Evolutionary conservation across 2,797 vertebrate species (phyloP).

Genomic region (Muraenolepis orangiensis): DNA sequence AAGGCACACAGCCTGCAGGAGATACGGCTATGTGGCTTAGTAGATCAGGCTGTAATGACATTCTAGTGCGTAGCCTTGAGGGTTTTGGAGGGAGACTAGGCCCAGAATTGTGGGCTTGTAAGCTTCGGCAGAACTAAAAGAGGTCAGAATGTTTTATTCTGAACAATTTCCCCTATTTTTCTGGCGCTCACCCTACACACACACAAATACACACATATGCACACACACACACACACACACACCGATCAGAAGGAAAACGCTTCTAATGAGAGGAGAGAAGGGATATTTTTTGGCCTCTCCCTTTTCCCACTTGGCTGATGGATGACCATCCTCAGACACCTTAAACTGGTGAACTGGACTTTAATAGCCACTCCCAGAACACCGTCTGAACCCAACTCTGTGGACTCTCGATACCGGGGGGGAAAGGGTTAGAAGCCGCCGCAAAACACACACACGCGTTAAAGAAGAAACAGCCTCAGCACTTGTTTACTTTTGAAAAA

Average conservation of each 20-base stretch:
- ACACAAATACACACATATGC: no score
- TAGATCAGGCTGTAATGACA: conserved; percentile 61
- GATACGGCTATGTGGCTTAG: conserved; percentile 48
- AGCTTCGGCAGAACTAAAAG: conserved; percentile 37
- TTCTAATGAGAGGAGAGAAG: conserved; percentile 49
- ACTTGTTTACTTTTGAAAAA: not conserved
- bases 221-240: no score
- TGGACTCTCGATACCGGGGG: conserved; percentile 28
- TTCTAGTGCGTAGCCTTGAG: conserved; percentile 54
- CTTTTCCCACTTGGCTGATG: conserved; percentile 51
- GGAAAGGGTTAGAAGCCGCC: conserved; percentile 8
- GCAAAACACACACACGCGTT: not conserved
- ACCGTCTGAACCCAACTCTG: conserved; percentile 64
- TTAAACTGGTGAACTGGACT: conserved; percentile 62
- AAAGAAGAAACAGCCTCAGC: not conserved
- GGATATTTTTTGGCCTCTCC: conserved; percentile 37
- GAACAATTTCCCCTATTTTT: conserved; percentile 36
- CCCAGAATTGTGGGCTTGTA: conserved; percentile 39
- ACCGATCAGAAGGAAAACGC: conserved; percentile 33
- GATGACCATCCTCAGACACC: conserved; percentile 58
- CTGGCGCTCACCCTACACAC: no score
- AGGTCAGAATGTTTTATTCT: conserved; percentile 45
- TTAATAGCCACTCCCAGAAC: conserved; percentile 68
- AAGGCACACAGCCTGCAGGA: conserved; percentile 42
- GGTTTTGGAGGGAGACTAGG: conserved; percentile 26